phyloP scores from a whole-genome alignment of 2,797 vertebrate genomes.

The Gambelia wislizenii region DNA sequence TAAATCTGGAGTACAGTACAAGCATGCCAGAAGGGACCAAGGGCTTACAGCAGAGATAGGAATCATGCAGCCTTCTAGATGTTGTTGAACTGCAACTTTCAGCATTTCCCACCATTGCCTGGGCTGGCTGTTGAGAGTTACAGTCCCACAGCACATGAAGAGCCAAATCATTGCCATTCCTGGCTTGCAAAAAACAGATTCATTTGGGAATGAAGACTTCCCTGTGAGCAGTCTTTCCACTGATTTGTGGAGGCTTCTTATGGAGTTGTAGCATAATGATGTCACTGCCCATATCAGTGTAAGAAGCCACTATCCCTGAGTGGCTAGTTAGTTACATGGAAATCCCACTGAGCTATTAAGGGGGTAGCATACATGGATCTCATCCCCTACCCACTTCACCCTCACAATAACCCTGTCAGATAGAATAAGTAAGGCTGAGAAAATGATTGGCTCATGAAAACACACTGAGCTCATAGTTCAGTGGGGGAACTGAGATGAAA shows the following conservation, averaged over 20 bases:
- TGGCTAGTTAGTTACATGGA: too few relatives aligned
- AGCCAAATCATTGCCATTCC: too few relatives aligned
- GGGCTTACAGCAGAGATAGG: neutral
- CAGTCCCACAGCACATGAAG: neutral
- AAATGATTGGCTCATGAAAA: too few relatives aligned
- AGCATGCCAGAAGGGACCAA: neutral
- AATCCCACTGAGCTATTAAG: too few relatives aligned
- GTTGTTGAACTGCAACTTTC: neutral
- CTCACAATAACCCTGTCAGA: too few relatives aligned
- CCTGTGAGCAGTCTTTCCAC: neutral
- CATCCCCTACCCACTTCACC: too few relatives aligned
- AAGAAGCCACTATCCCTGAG: neutral
- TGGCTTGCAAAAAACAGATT: neutral
- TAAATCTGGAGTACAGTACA: neutral
- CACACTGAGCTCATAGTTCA: too few relatives aligned
- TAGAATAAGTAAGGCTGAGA: too few relatives aligned
- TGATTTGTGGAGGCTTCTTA: too few relatives aligned
- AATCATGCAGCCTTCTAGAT: too few relatives aligned
- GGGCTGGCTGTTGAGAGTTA: neutral
- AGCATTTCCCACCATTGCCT: neutral
- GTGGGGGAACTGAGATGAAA: too few relatives aligned
- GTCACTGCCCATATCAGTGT: neutral
- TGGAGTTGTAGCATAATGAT: neutral
- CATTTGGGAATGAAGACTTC: neutral
- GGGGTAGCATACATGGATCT: too few relatives aligned